Base-by-base conservation (phyloP, 2,797 vertebrate species). In the Macrochelys suwanniensis region DNA sequence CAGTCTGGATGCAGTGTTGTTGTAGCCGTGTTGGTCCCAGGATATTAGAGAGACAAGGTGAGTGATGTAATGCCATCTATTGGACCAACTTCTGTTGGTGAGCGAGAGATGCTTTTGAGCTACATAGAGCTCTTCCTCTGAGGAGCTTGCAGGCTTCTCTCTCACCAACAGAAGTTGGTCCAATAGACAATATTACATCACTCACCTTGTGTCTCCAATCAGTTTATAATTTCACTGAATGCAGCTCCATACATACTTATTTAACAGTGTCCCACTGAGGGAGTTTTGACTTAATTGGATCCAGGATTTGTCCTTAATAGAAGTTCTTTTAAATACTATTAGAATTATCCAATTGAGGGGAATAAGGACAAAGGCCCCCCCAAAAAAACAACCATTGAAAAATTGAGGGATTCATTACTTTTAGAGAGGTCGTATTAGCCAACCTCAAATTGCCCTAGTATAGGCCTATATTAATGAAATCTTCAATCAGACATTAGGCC, bases 391-490 rank as follows among this genome's bases (percentile, higher is more conserved):
- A n/a, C 86, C 47, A 80, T 17, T 77, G 83, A 91, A 95, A 97
- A 94, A 94, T 94, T 90, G 87, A 82, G 47, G 91, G 76, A 92
- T 88, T 31, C 79, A 65, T 90, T 0, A 0, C 16, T 95, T 93
- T 89, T 81, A 93, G 79, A 94, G 80, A 87, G 80, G 91, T 89
- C 83, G 76, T 7, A 25, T 6, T 25, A 89, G 79, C 51, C 77
- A 92, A 90, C 76, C 49, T 92, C 76, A 37, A 68, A 31, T 79
- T 79, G 68, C 42, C n/a, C 47, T 88, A 50, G 28, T 92, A 86
- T 86, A 86, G 61, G 86, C 84, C 47, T 51, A 87, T 54, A 74
- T 90, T 89, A 93, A 94, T 84, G 23, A 94, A 95, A 93, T 65
- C 50, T 65, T 61, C 31, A 87, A 10, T 23, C 89, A 92, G 92